Evolutionary conservation across 2,113 vertebrate species (phyloP).

Genomic region (Orycteropus afer): DNA sequence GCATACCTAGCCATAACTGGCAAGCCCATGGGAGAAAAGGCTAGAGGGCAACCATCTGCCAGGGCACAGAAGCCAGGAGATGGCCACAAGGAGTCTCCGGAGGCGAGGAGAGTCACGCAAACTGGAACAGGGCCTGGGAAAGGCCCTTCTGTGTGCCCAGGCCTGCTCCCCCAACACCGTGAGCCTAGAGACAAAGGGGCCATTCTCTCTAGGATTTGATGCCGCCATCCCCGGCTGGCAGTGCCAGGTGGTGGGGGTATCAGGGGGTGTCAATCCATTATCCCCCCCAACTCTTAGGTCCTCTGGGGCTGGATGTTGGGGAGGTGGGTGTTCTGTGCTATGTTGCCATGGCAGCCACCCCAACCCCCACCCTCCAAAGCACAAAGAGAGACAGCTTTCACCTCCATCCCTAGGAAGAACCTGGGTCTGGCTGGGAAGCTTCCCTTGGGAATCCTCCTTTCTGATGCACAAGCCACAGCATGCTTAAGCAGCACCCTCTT

Average conservation of each 20-base stretch:
- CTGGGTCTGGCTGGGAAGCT: conserved; percentile 75
- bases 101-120: conserved; percentile 72
- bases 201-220: conserved; percentile 77
- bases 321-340: conserved; percentile 74
- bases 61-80: conserved; percentile 61
- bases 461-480: conserved; percentile 27
- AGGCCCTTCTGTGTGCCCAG: conserved; percentile 80
- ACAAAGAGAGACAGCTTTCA: conserved; percentile 75
- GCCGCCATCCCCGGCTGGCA: conserved; percentile 81
- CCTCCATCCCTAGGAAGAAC: conserved; percentile 67
- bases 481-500: conserved; percentile 57
- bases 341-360: conserved; percentile 67
- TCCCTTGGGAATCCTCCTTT: conserved; percentile 70
- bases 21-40: conserved; percentile 47
- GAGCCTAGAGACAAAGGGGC: conserved; percentile 76
- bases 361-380: conserved; percentile 63
- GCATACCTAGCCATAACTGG: conserved; percentile 38
- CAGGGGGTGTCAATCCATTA: conserved; percentile 76
- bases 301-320: conserved; percentile 78
- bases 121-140: conserved; percentile 78
- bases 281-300: conserved; percentile 70
- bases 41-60: conserved; percentile 69
- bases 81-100: conserved; percentile 75
- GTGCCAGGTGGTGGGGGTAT: conserved; percentile 82
- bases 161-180: conserved; percentile 60